Percentiles rank a stretch among this genome's conserved stretches.
Conservation (phyloP, 2,888 invertebrate species). For the Dryadula phaetusa region DNA sequence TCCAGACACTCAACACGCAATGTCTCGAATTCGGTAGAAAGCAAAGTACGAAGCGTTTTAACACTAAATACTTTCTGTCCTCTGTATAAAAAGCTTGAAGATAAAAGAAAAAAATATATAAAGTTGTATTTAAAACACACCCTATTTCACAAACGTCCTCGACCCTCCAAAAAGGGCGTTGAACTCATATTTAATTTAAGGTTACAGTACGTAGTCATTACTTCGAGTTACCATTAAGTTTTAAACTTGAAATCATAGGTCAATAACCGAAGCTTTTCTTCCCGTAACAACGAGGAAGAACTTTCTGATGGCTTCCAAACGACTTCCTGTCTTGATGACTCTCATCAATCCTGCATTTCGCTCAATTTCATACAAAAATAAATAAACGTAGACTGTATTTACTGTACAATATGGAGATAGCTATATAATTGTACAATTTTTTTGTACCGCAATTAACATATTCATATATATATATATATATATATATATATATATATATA, state of each 20-base stretch:
- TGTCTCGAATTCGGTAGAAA: no score
- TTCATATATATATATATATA: no score
- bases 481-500: no score
- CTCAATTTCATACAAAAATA: neutral
- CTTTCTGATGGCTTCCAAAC: slow-evolving; percentile 42
- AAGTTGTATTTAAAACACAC: no score
- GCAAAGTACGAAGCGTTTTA: no score
- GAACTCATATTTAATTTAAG: slow-evolving; percentile 16
- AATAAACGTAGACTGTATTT: neutral
- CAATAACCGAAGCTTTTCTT: slow-evolving; percentile 35
- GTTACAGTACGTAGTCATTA: neutral
- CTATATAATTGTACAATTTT: no score
- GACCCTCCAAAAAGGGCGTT: slow-evolving; percentile 14
- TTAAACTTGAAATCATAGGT: slow-evolving; percentile 33
- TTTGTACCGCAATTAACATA: no score
- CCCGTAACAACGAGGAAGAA: slow-evolving; percentile 38
- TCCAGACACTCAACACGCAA: no score
- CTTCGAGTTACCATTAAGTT: neutral
- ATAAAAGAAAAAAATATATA: no score
- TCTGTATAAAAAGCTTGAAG: no score
- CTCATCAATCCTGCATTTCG: slow-evolving; percentile 27
- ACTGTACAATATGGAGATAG: no score
- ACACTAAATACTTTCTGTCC: no score
- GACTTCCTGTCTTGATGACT: slow-evolving; percentile 37
- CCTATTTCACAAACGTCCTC: slow-evolving; percentile 3